Evolutionary conservation across 2,113 vertebrate genomes (phyloP), one percentile per base, ranked within the genome.

Genomic region (Psilopsiagon aymara): DNA sequence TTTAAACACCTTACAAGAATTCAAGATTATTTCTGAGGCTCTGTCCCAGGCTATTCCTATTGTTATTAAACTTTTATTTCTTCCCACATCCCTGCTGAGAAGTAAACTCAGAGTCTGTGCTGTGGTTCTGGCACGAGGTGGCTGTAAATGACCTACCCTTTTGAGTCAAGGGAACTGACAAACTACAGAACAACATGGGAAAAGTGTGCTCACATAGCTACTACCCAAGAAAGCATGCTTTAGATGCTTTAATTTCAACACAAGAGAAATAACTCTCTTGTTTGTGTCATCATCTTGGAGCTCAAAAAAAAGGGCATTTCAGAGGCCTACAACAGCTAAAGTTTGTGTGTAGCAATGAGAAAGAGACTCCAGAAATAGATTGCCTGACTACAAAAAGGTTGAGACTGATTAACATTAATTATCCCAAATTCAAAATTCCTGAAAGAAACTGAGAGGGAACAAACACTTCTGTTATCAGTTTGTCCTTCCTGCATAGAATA

Each of bases 251-350:
- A 70, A 87, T 70, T 93, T 94, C 77, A 12, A 78, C 23, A 93
- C 86, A 95, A 95, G 84, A 92, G 92, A 96, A 97, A 95, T 70
- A 90, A 87, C 69, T 81, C 73, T 68, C 92, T 93, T 94, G 80
- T 93, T 93, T 77, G 29, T 12, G 51, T 77, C 15, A 15, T 71
- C 92, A 88, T 60, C 82, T 60, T 2, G 1, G 53, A 92, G 71
- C 82, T 92, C 43, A 62, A 69, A 91, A 95, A 95, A 91, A 94
- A 73, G 73, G 33, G 41, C 29, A 55, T 88, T 95, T 90, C 80
- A 79, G 90, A 91, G 52, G 63, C 62, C 64, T 68, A 21, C 59
- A 79, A 59, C 60, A 95, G 71, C 79, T 64, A 78, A 86, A 84
- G 41, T 35, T 82, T 43, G 60, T 43, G 47, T 24, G 70, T 21